Evolutionary conservation across 2,888 invertebrate species (phyloP).

Genomic region (Erebia ligea): DNA sequence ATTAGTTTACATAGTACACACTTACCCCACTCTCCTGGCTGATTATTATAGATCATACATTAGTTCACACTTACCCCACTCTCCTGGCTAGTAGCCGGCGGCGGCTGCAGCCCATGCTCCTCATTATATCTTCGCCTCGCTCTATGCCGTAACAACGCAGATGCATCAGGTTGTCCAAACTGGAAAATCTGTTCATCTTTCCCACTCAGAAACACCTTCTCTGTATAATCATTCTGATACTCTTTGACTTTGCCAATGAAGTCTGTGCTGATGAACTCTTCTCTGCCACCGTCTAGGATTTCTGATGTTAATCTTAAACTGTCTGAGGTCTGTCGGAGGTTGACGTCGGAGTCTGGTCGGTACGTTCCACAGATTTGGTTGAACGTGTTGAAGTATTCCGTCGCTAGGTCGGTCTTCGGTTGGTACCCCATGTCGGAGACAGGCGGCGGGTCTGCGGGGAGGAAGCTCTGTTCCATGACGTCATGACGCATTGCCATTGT

Average conservation of each 20-base stretch:
- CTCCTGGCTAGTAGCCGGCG: constrained; percentile 74
- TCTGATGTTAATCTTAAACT: constrained; percentile 69
- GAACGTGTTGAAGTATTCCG: constrained; percentile 77
- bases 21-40: constrained; percentile 74
- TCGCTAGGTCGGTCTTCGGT: constrained; percentile 66
- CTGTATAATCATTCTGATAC: constrained; percentile 54
- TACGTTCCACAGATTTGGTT: constrained; percentile 76
- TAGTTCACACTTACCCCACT: constrained; percentile 73
- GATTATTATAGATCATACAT: too few relatives aligned
- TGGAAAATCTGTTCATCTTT: constrained; percentile 74
- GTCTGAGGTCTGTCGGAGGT: constrained; percentile 71
- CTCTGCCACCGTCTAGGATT: constrained; percentile 55
- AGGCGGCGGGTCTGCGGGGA: constrained; percentile 84
- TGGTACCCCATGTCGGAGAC: constrained; percentile 67
- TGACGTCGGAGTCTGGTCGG: constrained; percentile 62
- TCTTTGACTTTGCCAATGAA: constrained; percentile 41
- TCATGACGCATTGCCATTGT: constrained; percentile 72
- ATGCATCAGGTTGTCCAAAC: constrained; percentile 85
- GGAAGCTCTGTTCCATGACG: constrained; percentile 76
- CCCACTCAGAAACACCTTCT: constrained; percentile 68
- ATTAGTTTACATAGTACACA: too few relatives aligned
- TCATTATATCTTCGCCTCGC: constrained; percentile 74
- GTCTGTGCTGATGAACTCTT: constrained; percentile 54
- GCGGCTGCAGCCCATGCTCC: constrained; percentile 72
- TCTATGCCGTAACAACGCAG: constrained; percentile 79